Evolutionary conservation across 2,797 vertebrate species (phyloP).

Genomic region (Neoniphon sammara): DNA sequence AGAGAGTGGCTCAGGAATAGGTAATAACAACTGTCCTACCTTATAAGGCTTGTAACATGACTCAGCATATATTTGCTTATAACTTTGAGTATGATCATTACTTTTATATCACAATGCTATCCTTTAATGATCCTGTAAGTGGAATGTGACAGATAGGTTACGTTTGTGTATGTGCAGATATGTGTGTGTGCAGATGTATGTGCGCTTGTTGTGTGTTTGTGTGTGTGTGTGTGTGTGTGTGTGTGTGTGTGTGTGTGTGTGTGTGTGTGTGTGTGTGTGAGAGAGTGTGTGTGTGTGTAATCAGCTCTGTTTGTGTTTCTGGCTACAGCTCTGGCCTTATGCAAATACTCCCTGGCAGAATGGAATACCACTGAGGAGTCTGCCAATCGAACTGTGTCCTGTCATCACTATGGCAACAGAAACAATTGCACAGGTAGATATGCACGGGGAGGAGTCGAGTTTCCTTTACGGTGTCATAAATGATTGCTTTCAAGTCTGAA

Average conservation of each 20-base stretch:
- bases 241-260: constrained; percentile 17
- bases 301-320: constrained; percentile 69
- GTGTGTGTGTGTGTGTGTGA: constrained; percentile 5
- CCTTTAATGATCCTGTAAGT: not conserved
- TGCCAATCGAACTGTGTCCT: constrained; percentile 73
- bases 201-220: not conserved
- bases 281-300: constrained; percentile 47
- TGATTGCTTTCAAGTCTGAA: constrained; percentile 29
- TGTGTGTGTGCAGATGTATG: too few relatives aligned
- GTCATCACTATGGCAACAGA: constrained; percentile 76
- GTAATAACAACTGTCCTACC: constrained; percentile 14
- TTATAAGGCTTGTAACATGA: constrained; percentile 30
- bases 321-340: constrained; percentile 79
- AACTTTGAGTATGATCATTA: not conserved
- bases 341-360: constrained; percentile 80
- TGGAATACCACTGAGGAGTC: constrained; percentile 77
- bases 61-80: constrained; percentile 29
- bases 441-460: constrained; percentile 1
- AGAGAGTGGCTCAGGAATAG: not conserved
- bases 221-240: constrained; percentile 6
- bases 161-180: constrained; percentile 4
- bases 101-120: not conserved
- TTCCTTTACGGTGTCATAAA: constrained; percentile 7
- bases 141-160: constrained; percentile 5
- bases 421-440: constrained; percentile 85